These are phyloP conservation scores for Cheirogaleus major DNA, from an alignment of 2,797 vertebrate genomes.

Conservation along the genomic window DNA sequence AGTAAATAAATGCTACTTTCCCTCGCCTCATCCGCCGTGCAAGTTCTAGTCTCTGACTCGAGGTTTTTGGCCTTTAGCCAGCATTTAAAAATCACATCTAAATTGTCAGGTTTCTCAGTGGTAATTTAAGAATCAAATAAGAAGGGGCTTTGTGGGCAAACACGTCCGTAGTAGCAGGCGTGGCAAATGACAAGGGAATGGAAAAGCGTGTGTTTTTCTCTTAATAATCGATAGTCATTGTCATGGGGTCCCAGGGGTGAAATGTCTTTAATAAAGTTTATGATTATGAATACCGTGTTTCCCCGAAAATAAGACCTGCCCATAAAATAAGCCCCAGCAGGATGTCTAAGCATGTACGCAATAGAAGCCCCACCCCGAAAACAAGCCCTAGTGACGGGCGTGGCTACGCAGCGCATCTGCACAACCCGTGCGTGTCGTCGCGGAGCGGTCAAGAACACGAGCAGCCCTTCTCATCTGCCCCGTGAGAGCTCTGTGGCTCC, in stretches of 20 bases:
- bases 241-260: neutral
- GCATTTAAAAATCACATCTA: slow-evolving; percentile 17
- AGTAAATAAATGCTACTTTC: neutral
- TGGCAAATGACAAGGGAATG: neutral
- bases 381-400: too few species aligned
- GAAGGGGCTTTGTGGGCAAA: neutral
- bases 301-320: too few species aligned
- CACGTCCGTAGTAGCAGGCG: neutral
- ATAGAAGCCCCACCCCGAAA: too few species aligned
- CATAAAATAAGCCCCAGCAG: too few species aligned
- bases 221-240: neutral
- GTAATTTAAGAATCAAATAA: neutral
- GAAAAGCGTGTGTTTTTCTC: neutral
- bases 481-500: too few species aligned
- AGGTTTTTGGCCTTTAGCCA: neutral
- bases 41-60: neutral
- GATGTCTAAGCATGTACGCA: too few species aligned
- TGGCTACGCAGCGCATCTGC: too few species aligned
- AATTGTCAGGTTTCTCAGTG: neutral
- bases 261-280: neutral
- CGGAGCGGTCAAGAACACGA: too few species aligned
- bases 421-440: too few species aligned
- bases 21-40: neutral
- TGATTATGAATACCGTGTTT: neutral
- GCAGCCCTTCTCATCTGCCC: too few species aligned